These are phyloP conservation scores for Ferrisia virgata DNA, from an alignment of 2,888 invertebrate genomes.

Conservation along the genomic window DNA sequence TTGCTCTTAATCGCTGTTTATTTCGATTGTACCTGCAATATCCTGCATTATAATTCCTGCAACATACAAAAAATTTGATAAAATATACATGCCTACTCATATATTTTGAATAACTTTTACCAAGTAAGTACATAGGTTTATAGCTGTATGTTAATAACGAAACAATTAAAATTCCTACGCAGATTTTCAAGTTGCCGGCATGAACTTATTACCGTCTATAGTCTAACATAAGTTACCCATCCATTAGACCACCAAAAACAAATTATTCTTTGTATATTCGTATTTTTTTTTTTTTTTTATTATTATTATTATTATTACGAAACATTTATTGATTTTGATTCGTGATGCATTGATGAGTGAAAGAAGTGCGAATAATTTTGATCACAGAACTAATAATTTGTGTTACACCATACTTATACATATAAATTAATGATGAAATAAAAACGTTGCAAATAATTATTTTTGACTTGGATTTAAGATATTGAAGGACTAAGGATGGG, in stretches of 20 bases:
- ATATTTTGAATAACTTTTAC: background rate
- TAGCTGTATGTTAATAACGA: background rate
- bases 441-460: background rate
- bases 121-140: background rate
- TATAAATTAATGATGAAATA: background rate
- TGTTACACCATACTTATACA: background rate
- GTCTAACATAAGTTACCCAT: too few relatives aligned
- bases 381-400: background rate
- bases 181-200: background rate
- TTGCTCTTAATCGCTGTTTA: slow-evolving; percentile 1
- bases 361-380: background rate
- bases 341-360: background rate
- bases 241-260: background rate
- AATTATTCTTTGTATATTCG: background rate
- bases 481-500: background rate
- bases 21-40: background rate
- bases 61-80: background rate
- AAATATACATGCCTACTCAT: background rate
- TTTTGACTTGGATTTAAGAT: background rate
- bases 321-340: background rate
- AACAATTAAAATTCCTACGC: slow-evolving; percentile 24
- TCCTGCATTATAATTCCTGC: background rate
- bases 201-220: too few relatives aligned
- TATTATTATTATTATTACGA: too few relatives aligned
- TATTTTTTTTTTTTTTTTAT: background rate